Conservation (phyloP, 2,113 vertebrate species). For the Pelobates fuscus region DNA sequence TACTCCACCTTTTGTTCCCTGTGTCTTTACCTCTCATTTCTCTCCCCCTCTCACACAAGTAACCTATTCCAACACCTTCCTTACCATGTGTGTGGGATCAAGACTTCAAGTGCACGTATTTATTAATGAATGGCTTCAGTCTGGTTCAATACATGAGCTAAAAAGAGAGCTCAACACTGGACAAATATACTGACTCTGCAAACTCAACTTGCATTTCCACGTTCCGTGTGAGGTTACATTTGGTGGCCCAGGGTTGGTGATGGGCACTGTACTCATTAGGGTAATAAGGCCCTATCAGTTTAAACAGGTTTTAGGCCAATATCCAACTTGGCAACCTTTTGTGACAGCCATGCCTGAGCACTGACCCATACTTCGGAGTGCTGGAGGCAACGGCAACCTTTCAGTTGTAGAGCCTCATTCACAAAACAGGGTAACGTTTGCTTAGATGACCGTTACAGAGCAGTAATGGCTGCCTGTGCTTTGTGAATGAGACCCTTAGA, state of each 20-base stretch:
- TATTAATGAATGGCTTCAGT: constrained; percentile 51
- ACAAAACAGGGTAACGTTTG: constrained; percentile 1
- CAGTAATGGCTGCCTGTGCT: constrained; percentile 16
- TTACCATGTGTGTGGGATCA: constrained; percentile 45
- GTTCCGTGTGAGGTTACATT: constrained; percentile 15
- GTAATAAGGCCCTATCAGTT: constrained; percentile 5
- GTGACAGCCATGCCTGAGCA: constrained; percentile 32
- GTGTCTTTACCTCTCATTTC: constrained; percentile 13
- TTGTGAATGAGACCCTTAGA: constrained; percentile 39
- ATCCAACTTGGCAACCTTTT: neutral
- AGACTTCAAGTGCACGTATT: constrained; percentile 51
- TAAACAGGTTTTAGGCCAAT: constrained; percentile 27
- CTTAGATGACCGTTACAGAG: constrained; percentile 9
- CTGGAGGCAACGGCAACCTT: constrained; percentile 1
- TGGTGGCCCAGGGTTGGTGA: constrained; percentile 1
- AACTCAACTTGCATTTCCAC: constrained; percentile 20
- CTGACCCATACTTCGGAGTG: constrained; percentile 5
- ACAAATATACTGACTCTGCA: neutral
- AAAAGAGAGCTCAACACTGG: constrained; percentile 1
- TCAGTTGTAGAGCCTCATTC: constrained; percentile 37
- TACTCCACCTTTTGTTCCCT: constrained; percentile 16
- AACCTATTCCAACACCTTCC: neutral
- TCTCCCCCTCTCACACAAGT: constrained; percentile 3
- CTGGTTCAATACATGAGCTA: constrained; percentile 21
- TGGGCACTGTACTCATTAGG: constrained; percentile 40